Evolutionary conservation across 2,797 vertebrate species (phyloP).

Genomic region (Pogoniulus pusillus): DNA sequence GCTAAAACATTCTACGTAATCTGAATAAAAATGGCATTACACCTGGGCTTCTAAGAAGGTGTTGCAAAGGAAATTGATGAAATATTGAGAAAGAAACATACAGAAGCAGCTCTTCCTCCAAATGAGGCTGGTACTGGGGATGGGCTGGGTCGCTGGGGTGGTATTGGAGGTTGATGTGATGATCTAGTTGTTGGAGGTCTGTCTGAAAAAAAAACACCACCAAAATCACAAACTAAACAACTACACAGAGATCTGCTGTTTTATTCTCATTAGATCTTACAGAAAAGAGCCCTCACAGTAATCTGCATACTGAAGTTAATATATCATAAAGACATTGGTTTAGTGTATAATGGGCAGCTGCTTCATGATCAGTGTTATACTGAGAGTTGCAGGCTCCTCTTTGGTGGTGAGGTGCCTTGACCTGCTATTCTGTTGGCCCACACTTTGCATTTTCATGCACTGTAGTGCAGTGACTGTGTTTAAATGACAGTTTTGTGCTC

Average conservation of each 20-base stretch:
- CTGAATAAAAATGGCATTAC: background rate
- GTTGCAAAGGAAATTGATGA: background rate
- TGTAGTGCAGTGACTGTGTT: background rate
- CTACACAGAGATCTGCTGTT: background rate
- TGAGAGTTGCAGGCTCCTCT: background rate
- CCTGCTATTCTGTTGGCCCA: background rate
- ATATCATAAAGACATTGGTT: background rate
- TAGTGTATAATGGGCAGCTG: background rate
- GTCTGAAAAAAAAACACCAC: conserved; percentile 64
- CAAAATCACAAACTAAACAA: conserved; percentile 3
- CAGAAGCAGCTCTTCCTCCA: conserved; percentile 51
- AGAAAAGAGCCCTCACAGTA: background rate
- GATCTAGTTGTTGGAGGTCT: conserved; percentile 59
- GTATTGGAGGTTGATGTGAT: conserved; percentile 78
- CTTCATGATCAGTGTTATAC: background rate
- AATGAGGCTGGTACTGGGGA: conserved; percentile 6
- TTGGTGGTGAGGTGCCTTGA: background rate
- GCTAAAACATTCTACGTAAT: background rate
- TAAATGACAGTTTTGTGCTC: background rate
- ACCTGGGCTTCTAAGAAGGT: background rate
- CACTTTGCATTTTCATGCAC: background rate
- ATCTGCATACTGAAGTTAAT: background rate
- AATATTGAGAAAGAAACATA: conserved; percentile 48
- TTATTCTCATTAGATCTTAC: background rate
- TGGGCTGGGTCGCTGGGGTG: conserved; percentile 76